A percentile compares a stretch with the other conserved stretches of the same genome.
phyloP scores from a whole-genome alignment of 2,797 vertebrate species.

The Sphenodon punctatus region DNA sequence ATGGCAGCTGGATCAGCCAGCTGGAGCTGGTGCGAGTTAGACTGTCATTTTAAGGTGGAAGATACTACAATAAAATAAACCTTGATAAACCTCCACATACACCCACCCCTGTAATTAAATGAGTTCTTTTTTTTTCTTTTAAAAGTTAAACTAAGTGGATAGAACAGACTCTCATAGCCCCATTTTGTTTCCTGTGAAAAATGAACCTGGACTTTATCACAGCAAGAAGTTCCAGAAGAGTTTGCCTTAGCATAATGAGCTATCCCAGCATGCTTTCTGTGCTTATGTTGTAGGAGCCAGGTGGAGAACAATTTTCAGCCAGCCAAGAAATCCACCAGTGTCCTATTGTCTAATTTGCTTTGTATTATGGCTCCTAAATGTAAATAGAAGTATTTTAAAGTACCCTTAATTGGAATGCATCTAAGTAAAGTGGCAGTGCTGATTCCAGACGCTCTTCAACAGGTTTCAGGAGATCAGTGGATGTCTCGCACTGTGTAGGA shows the following conservation, averaged over 20 bases:
- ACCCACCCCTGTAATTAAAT: neutral
- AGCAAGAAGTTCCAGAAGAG: neutral
- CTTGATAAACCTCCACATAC: too few relatives aligned
- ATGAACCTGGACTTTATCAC: neutral
- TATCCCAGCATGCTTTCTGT: neutral
- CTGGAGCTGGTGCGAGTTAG: too few relatives aligned
- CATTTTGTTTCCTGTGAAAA: slow-evolving; percentile 10
- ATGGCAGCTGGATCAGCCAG: too few relatives aligned
- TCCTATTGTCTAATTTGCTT: fast-evolving
- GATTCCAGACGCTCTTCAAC: too few relatives aligned
- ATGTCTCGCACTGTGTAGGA: too few relatives aligned
- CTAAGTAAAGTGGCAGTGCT: too few relatives aligned
- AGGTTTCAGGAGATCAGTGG: too few relatives aligned
- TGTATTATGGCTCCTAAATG: neutral
- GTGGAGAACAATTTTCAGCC: neutral
- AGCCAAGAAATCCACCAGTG: fast-evolving
- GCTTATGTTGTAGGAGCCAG: fast-evolving
- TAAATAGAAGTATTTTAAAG: neutral
- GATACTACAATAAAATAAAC: too few relatives aligned
- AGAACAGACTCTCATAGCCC: slow-evolving; percentile 21
- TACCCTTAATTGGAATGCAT: too few relatives aligned
- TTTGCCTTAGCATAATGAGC: too few relatives aligned
- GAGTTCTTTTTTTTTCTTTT: neutral
- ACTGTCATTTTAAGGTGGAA: too few relatives aligned
- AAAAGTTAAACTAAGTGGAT: neutral